A percentile compares a stretch with the other conserved stretches of the same genome.
These are phyloP conservation scores for Clarias fuscus DNA, from an alignment of 2,797 vertebrate genomes.

Conservation along the genomic window DNA sequence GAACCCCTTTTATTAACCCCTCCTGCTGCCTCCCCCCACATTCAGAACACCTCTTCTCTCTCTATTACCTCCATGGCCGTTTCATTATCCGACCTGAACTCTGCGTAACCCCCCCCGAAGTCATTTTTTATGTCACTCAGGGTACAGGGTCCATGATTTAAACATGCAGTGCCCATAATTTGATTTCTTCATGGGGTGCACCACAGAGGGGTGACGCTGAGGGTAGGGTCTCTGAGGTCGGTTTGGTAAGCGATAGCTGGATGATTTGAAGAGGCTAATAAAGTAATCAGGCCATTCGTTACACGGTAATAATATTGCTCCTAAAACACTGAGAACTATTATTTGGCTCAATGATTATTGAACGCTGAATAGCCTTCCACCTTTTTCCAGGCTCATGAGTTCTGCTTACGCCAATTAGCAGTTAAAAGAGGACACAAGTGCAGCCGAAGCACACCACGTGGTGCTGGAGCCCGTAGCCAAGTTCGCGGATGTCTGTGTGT, in stretches of 20 bases:
- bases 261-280: conserved; percentile 81
- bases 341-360: conserved; percentile 71
- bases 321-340: conserved; percentile 82
- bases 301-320: conserved; percentile 79
- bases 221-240: conserved; percentile 70
- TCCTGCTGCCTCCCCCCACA: conserved; percentile 66
- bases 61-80: conserved; percentile 83
- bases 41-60: conserved; percentile 79
- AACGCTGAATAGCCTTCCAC: conserved; percentile 69
- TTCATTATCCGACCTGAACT: conserved; percentile 86
- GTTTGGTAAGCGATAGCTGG: conserved; percentile 72
- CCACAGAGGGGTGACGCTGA: conserved; percentile 53
- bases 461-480: not conserved
- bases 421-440: conserved; percentile 52
- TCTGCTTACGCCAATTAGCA: conserved; percentile 61
- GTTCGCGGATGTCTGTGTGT: not conserved
- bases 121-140: conserved; percentile 85
- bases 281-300: conserved; percentile 80
- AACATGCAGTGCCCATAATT: conserved; percentile 81
- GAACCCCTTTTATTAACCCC: conserved; percentile 79
- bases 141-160: conserved; percentile 80
- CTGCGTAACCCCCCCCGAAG: conserved; percentile 80
- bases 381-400: conserved; percentile 43
- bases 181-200: conserved; percentile 78
- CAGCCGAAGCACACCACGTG: not conserved